Evolutionary conservation across 2,113 vertebrate genomes (phyloP), one percentile per base, ranked within the genome.

Genomic region (Pimephales promelas): DNA sequence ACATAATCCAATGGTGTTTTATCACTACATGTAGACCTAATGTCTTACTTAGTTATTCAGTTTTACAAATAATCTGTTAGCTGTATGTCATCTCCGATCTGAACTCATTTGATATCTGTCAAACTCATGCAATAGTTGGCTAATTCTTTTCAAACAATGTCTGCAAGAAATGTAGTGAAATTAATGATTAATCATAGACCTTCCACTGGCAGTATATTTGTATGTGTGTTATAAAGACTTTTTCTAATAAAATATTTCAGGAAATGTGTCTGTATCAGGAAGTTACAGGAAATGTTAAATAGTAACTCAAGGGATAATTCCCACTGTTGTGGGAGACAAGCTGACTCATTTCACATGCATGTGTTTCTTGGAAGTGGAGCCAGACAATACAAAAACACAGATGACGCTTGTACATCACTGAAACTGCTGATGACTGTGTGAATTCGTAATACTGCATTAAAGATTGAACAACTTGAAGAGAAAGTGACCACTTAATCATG

Each of bases 261-360:
- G 76, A 64, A 62, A 79, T 64, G 40, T 56, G 18, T 36, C 20
- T 76, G 20, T 49, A 43, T 59, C 26, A 26, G 54, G 34, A 78
- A 61, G 13, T 61, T 78, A 18, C 22, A 18, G 34, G 54, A 61
- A 64, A 64, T 79, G 77, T 64, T 79, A 79, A 79, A 79, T 22
- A 79, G n/a, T 79, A 79, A 79, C 77, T 49, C 26, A 22, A 49
- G 76, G 34, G 9, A 45, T 47, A 79, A 62, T 49, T 2, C 59
- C 45, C 24, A 13, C 43, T 66, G 49, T 24, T 79, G 14, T 64
- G 1, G 40, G 28, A 4, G 22, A n/a, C 22, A 43, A 16, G 8
- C 9, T 79, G 77, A 79, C 40, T 64, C 77, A 79, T 43, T 16
- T 3, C 11, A 28, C 2, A 0, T 0, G 16, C 9, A 22, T 28